phyloP scores from a whole-genome alignment of 2,113 vertebrate species.

The Scytalopus superciliaris region DNA sequence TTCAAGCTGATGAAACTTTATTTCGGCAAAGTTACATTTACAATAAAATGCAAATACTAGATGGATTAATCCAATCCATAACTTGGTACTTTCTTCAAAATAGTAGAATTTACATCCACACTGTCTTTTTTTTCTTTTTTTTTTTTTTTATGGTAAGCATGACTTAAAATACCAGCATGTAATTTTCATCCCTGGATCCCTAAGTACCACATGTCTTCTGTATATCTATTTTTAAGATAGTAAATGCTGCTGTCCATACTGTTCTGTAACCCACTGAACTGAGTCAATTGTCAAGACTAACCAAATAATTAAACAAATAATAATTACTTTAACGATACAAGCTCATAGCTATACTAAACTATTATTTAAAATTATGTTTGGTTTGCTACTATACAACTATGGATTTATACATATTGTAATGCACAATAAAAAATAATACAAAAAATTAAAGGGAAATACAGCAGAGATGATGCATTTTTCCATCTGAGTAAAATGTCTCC shows the following conservation, averaged over 20 bases:
- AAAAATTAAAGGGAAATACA: neutral
- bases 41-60: neutral
- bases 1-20: neutral
- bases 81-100: neutral
- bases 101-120: neutral
- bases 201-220: neutral
- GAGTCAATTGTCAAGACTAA: neutral
- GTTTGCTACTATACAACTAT: neutral
- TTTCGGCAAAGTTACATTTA: neutral
- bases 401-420: neutral
- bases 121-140: neutral
- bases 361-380: neutral
- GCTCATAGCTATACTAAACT: neutral
- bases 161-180: neutral
- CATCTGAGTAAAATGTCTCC: neutral
- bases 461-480: neutral
- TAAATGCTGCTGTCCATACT: neutral
- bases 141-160: neutral
- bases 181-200: neutral
- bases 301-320: constrained; percentile 29
- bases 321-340: neutral
- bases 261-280: neutral
- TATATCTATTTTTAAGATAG: neutral
- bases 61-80: neutral
- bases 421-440: neutral